These are phyloP conservation scores for Chrysochloris asiatica DNA, from an alignment of 2,113 vertebrate species.

Conservation along the genomic window DNA sequence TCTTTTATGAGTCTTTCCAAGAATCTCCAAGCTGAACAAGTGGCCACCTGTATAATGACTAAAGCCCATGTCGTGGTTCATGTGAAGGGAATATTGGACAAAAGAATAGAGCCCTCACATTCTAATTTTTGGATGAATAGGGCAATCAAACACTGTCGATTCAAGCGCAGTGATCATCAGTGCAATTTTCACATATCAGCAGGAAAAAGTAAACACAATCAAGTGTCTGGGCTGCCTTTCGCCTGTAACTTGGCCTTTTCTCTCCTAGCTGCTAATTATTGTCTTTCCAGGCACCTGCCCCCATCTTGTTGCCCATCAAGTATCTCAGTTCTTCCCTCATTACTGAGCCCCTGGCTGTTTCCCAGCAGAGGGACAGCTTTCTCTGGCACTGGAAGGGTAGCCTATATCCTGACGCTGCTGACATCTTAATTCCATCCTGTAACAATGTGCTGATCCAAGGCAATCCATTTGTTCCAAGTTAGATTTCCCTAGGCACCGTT, in stretches of 20 bases:
- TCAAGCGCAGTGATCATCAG: background rate
- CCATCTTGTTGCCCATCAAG: background rate
- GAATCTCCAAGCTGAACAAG: background rate
- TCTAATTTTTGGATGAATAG: slow-evolving; percentile 34
- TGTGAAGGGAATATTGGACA: background rate
- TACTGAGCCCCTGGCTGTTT: background rate
- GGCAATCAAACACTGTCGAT: slow-evolving; percentile 18
- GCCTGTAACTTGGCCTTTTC: background rate
- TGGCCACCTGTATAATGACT: background rate
- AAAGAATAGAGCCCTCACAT: background rate
- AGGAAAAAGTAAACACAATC: background rate
- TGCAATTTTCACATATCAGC: background rate
- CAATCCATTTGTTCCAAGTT: background rate
- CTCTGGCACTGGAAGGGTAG: background rate
- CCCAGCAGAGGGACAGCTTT: background rate
- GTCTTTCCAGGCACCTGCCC: background rate
- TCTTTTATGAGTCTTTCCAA: background rate
- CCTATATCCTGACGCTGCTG: background rate
- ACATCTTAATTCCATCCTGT: slow-evolving; percentile 47
- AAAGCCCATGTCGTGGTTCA: background rate
- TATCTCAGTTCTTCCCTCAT: background rate
- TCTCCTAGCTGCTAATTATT: slow-evolving; percentile 5
- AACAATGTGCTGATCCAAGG: background rate
- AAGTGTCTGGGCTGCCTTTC: background rate
- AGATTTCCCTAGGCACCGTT: slow-evolving; percentile 31